These are phyloP conservation scores for Nomada goodeniana DNA, from an alignment of 2,888 invertebrate genomes.

Conservation along the genomic window DNA sequence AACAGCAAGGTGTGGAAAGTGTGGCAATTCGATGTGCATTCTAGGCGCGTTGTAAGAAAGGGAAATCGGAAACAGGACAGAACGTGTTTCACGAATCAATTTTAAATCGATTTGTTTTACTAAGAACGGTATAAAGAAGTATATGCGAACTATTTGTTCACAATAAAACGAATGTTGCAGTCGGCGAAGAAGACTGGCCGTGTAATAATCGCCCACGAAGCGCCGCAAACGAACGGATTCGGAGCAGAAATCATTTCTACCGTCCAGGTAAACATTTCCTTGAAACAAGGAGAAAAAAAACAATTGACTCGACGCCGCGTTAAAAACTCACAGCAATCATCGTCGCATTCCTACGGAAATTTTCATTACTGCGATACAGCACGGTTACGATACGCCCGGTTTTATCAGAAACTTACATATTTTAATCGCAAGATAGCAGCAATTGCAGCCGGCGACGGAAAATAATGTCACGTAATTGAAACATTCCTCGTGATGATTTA, in stretches of 20 bases:
- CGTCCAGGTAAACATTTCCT: conserved; percentile 89
- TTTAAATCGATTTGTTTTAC: too few relatives aligned
- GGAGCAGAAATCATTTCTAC: conserved; percentile 97
- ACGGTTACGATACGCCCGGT: too few relatives aligned
- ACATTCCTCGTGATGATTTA: neutral
- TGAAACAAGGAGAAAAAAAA: neutral
- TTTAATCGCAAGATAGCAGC: too few relatives aligned
- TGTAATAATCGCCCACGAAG: conserved; percentile 96
- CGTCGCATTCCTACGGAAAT: neutral
- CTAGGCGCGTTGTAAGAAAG: too few relatives aligned
- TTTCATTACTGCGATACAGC: too few relatives aligned
- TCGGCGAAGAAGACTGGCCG: conserved; percentile 98
- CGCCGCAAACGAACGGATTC: conserved; percentile 97
- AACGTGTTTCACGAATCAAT: too few relatives aligned
- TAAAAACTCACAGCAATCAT: neutral
- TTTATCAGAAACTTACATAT: too few relatives aligned
- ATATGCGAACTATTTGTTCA: too few relatives aligned
- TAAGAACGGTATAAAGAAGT: too few relatives aligned
- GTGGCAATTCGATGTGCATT: neutral
- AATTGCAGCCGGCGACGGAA: neutral
- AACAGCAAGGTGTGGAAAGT: neutral
- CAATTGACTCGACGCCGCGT: neutral
- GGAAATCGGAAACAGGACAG: too few relatives aligned
- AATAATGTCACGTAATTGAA: conserved; percentile 23
- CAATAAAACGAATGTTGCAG: conserved; percentile 86